phyloP scores from a whole-genome alignment of 2,113 vertebrate species.

The Tyrannus savana region DNA sequence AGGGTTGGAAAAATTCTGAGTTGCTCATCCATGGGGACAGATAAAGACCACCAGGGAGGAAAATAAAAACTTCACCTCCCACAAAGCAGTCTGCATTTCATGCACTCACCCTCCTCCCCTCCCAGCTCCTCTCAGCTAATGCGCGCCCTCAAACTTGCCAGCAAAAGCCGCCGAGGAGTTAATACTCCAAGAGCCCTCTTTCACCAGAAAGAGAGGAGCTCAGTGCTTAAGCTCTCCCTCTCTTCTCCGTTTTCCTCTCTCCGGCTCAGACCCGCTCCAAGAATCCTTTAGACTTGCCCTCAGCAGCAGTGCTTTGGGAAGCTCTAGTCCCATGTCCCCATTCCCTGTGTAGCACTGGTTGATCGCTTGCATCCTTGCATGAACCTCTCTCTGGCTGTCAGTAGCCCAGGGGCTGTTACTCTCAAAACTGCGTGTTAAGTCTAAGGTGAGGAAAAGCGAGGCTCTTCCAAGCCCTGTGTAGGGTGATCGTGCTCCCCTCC shows the following conservation, averaged over 20 bases:
- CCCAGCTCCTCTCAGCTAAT: background rate
- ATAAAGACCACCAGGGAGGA: background rate
- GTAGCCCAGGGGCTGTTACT: background rate
- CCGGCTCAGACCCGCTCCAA: background rate
- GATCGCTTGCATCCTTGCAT: rapidly evolving
- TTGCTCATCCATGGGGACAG: background rate
- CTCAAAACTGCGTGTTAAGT: background rate
- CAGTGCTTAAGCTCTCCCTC: background rate
- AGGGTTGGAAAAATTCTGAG: background rate
- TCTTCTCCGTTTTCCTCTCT: background rate
- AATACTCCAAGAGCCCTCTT: background rate
- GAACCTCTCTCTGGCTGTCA: background rate
- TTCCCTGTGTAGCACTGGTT: rapidly evolving
- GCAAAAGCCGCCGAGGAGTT: rapidly evolving
- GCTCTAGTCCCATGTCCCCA: background rate
- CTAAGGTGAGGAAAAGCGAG: background rate
- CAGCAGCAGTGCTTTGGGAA: background rate
- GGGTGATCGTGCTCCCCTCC: background rate
- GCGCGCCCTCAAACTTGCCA: rapidly evolving
- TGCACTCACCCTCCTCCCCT: background rate
- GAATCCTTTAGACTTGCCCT: background rate
- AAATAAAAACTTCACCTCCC: background rate
- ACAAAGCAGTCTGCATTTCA: background rate
- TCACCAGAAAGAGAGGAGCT: background rate
- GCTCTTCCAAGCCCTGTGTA: background rate